phyloP scores from a whole-genome alignment of 2,113 vertebrate genomes.

The Potamarius usumacintae region DNA sequence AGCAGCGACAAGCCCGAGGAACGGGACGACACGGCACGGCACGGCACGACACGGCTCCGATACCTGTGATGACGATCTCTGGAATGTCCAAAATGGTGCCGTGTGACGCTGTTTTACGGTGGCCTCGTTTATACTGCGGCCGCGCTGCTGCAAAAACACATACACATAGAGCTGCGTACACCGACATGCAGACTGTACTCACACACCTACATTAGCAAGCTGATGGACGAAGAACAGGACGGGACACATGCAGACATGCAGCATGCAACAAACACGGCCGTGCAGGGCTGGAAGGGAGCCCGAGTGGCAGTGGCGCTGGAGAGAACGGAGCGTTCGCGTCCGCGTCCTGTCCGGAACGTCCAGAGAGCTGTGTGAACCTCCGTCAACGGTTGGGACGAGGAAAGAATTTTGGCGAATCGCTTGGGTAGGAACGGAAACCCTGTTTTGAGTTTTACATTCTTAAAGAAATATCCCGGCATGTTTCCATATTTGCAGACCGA shows the following conservation, averaged over 20 bases:
- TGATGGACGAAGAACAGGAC: constrained; percentile 4
- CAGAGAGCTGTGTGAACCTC: background rate
- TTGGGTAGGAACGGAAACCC: background rate
- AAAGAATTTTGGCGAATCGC: background rate
- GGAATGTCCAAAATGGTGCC: constrained; percentile 99
- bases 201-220: constrained; percentile 61
- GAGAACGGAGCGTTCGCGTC: background rate
- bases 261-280: background rate
- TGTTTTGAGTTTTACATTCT: background rate
- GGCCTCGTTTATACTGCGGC: constrained; percentile 94
- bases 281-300: background rate
- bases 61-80: constrained; percentile 99
- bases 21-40: constrained; percentile 44
- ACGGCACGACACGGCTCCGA: constrained; percentile 68
- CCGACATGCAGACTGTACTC: constrained; percentile 86
- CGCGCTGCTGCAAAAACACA: constrained; percentile 97
- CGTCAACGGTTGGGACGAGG: background rate
- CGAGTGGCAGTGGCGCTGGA: background rate
- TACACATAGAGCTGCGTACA: constrained; percentile 83
- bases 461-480: background rate
- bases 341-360: background rate
- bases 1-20: constrained; percentile 18
- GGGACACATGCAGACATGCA: constrained; percentile 1
- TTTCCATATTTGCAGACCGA: too few species aligned
- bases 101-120: constrained; percentile 99